Evolutionary conservation across 2,113 vertebrate genomes (phyloP).

Genomic region (Dromiciops gliroides): DNA sequence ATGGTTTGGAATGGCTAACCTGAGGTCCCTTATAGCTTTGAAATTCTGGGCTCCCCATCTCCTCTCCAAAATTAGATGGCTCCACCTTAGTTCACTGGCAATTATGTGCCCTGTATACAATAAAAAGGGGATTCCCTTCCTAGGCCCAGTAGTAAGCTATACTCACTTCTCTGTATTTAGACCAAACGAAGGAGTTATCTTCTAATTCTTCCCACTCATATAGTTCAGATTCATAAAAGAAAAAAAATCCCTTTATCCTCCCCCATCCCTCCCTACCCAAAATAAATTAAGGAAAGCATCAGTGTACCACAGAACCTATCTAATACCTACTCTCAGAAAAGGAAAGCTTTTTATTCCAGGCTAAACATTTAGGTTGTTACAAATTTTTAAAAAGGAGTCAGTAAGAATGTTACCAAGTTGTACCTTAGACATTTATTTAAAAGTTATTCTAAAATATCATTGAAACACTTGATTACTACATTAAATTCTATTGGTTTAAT

Average conservation of each 20-base stretch:
- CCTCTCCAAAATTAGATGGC: neutral
- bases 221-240: neutral
- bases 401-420: neutral
- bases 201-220: neutral
- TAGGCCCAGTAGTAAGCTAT: neutral
- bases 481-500: neutral
- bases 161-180: neutral
- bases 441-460: neutral
- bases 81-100: neutral
- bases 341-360: neutral
- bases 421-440: neutral
- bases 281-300: neutral
- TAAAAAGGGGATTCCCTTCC: neutral
- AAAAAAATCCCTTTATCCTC: neutral
- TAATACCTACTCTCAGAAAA: no score
- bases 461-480: neutral
- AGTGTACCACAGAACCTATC: neutral
- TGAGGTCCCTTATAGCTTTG: neutral
- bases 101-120: neutral
- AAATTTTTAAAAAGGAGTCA: neutral
- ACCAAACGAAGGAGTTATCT: neutral
- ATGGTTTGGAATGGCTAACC: neutral
- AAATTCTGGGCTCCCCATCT: neutral
- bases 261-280: fast-evolving
- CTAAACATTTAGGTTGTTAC: neutral